Evolutionary conservation across 2,797 vertebrate species (phyloP).

Genomic region (Anas bahamensis): DNA sequence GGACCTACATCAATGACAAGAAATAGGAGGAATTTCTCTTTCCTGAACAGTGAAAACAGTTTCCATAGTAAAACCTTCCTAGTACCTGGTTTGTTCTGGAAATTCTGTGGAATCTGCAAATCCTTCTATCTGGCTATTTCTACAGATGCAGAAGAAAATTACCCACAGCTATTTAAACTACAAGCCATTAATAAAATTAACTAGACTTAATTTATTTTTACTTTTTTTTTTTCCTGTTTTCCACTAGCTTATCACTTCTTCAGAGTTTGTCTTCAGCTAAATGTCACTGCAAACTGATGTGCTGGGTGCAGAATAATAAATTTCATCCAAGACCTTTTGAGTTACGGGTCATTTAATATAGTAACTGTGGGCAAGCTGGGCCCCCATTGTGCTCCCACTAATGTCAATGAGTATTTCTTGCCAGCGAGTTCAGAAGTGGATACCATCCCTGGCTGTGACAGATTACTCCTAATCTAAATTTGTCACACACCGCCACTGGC

Average conservation of each 20-base stretch:
- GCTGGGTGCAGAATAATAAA: conserved; percentile 22
- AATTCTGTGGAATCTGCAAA: not conserved
- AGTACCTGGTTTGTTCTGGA: not conserved
- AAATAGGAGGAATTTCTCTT: not conserved
- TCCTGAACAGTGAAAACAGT: not conserved
- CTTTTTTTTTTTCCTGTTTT: not conserved
- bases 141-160: not conserved
- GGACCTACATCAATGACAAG: not conserved
- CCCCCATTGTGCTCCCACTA: not conserved
- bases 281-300: not conserved
- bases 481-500: not conserved
- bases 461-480: conserved; percentile 23
- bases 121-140: not conserved
- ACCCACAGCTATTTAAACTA: not conserved
- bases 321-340: conserved; percentile 15
- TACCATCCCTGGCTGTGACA: not conserved
- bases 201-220: not conserved
- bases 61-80: not conserved
- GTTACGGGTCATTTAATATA: conserved; percentile 36
- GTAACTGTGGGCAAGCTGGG: not conserved
- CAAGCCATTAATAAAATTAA: not conserved
- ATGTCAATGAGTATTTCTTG: conserved; percentile 18
- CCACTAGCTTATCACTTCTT: not conserved
- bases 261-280: not conserved
- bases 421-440: not conserved